Evolutionary conservation across 2,888 invertebrate genomes (phyloP), one percentile per base, ranked within the genome.

Genomic region (Diploptera punctata): DNA sequence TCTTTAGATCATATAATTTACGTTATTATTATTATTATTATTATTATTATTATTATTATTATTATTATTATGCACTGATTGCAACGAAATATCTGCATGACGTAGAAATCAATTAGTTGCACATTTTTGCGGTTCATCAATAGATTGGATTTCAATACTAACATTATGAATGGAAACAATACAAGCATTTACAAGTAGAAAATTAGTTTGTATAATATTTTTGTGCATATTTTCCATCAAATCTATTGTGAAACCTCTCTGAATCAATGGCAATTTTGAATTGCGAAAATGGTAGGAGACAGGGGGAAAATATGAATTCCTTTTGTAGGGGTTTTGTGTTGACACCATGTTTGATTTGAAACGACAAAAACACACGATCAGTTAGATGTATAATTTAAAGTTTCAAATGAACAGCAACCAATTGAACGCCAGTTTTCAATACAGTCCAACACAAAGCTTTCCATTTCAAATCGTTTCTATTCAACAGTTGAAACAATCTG

Each of bases 381-480:
- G 43, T 65, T 44, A 26, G 47, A 65, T 47, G 26, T 43, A 65
- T 65, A 65, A 65, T 47, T 65, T 65, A 65, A 65, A 47, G 19
- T 65, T 65, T 43, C 65, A 65, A 65, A 65, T 65, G 65, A 43
- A 47, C 44, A 7, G 19, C 52, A 52, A n/a, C 52, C 21, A 52
- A 24, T 52, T 52, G 29, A 57, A 7, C 26, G 57, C 26, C 24
- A 19, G 13, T n/a, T 52, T 52, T 52, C 52, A 52, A 4, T 24
- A 9, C 13, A 19, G 61, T 44, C 26, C 44, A 47, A 65, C 47
- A 65, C 44, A 72, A 72, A 72, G 68, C 72, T 31, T 72, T 72
- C 67, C 26, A 72, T 72, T 72, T 61, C 49, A 24, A 71, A 38
- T 54, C 47, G 52, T 57, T 57, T n/a, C n/a, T 26, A 43, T 47